phyloP scores from a whole-genome alignment of 2,888 invertebrate genomes.

The Cacoxenus indagator region DNA sequence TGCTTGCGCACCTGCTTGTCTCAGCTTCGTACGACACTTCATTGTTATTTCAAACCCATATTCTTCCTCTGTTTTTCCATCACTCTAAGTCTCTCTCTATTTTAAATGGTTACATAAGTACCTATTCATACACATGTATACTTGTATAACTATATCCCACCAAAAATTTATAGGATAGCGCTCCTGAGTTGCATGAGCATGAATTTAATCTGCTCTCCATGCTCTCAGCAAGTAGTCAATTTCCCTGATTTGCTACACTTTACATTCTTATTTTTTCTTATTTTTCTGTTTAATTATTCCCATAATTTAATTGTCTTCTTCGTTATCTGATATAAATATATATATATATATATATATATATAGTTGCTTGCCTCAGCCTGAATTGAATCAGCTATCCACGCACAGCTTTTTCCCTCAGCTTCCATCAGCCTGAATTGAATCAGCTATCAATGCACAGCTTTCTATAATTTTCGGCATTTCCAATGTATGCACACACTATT shows the following conservation, averaged over 20 bases:
- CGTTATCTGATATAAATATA: not conserved
- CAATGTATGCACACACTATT: not conserved
- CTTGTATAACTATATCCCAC: not conserved
- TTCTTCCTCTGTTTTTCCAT: too few relatives aligned
- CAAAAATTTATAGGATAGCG: too few relatives aligned
- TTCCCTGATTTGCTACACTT: not conserved
- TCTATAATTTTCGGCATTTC: not conserved
- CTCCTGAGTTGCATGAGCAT: too few relatives aligned
- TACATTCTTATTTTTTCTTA: not conserved
- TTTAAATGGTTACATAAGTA: not conserved
- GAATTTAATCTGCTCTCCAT: too few relatives aligned
- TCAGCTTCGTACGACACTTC: not conserved
- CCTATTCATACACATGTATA: not conserved
- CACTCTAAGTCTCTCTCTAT: not conserved
- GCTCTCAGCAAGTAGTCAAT: too few relatives aligned
- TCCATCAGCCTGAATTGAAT: not conserved
- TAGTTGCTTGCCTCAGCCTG: not conserved
- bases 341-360: not conserved
- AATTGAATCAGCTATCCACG: not conserved
- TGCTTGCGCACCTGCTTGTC: not conserved
- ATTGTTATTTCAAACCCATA: slow-evolving; percentile 1
- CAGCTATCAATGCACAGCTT: not conserved
- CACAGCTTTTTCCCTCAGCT: not conserved
- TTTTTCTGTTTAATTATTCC: not conserved
- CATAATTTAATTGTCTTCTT: not conserved